Evolutionary conservation across 2,113 vertebrate species (phyloP), one percentile per base, ranked within the genome.

Genomic region (Brachionichthys hirsutus): DNA sequence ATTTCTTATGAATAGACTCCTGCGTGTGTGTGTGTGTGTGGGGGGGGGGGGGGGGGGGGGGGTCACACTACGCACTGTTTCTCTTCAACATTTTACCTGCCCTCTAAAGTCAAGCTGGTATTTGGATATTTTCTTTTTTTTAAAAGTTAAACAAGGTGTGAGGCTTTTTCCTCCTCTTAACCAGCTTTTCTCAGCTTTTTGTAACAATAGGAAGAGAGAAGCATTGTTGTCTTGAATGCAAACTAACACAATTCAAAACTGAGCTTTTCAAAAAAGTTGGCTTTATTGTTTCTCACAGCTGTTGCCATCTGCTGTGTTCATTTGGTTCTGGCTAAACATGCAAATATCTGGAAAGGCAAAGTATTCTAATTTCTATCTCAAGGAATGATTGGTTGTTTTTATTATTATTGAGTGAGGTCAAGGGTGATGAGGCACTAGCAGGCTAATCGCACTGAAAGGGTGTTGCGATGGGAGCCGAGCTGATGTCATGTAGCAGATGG

Each of bases 291-390:
- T 15, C 2, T 45, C 59, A 48, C 67, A 75, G 57, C 67, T 62
- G 59, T 47, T 60, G 47, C 43, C 70, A 80, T 79, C 73, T 77
- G 71, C 72, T 35, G 41, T 49, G 61, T 52, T 73, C 48, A 79
- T 74, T 69, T 73, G 22, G 17, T 69, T 43, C 68, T 77, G 73
- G 66, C 73, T 60, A 34, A 42, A 52, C 59, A 20, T 3, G 9
- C 19, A 56, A 58, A 70, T 61, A 70, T 74, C 76, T 85, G 78
- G 70, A 70, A 67, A 71, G 53, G 67, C 57, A 45, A 24, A 45
- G 42, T 49, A 54, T 66, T 80, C 60, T 46, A 54, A 80, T 80
- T 82, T 73, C 60, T 9, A n/a, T n/a, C n/a, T n/a, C n/a, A n/a
- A n/a, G n/a, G n/a, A n/a, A n/a, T n/a, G n/a, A n/a, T n/a, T n/a